Conservation (phyloP, 1,140 invertebrate genomes). For the Andrena cerasifolii region DNA sequence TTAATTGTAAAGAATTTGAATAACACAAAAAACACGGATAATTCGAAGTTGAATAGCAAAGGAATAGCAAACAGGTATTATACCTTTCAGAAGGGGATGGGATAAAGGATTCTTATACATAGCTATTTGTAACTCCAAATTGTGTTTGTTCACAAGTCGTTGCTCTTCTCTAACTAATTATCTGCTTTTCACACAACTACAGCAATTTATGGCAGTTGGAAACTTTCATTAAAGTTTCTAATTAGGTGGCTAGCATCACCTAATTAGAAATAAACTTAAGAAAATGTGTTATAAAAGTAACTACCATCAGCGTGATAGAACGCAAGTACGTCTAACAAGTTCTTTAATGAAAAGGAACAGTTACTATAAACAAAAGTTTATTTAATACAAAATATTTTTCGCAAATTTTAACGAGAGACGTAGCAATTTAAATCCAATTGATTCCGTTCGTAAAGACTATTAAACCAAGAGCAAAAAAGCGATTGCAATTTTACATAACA, state of each 20-base stretch:
- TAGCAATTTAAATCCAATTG: background rate
- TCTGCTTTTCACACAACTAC: conserved; percentile 65
- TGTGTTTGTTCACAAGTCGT: conserved; percentile 75
- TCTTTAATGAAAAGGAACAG: background rate
- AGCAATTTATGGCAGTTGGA: conserved; percentile 66
- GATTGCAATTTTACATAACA: conserved; percentile 36
- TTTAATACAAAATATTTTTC: background rate
- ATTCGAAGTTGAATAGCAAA: background rate
- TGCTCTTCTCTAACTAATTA: conserved; percentile 75
- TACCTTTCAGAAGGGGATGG: conserved; percentile 35
- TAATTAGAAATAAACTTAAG: conserved; percentile 69
- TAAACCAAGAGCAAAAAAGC: background rate
- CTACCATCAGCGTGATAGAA: conserved; percentile 45
- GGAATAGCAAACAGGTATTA: conserved; percentile 28
- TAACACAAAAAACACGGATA: background rate
- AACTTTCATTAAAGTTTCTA: conserved; percentile 73
- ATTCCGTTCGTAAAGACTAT: background rate
- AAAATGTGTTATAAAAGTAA: conserved; percentile 63
- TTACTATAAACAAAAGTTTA: conserved; percentile 9
- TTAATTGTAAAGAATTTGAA: background rate
- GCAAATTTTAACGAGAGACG: background rate
- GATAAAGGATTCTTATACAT: conserved; percentile 44
- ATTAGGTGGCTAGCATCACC: conserved; percentile 66
- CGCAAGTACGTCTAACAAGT: conserved; percentile 14
- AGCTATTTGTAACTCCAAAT: conserved; percentile 68